A percentile compares a stretch with the other conserved stretches of the same genome.
Conservation (phyloP, 2,888 invertebrate species). For the Tipula vernalis region DNA sequence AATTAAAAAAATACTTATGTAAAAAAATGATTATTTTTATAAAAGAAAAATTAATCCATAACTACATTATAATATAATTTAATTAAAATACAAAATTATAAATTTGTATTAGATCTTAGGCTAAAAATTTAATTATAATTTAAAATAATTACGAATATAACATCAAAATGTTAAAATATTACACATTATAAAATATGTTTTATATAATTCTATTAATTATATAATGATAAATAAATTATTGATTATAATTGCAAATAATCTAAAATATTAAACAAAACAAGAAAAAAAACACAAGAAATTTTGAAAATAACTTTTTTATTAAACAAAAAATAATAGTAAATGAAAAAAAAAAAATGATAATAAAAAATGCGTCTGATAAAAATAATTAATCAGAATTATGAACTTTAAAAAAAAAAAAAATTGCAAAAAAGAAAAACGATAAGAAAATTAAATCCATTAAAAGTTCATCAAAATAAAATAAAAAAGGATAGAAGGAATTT, state of each 20-base stretch:
- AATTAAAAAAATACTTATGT: not conserved
- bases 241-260: not conserved
- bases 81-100: not conserved
- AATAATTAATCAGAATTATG: not conserved
- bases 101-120: not conserved
- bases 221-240: not conserved
- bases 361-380: not conserved
- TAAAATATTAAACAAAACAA: not conserved
- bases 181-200: constrained; percentile 4
- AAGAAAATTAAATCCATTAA: not conserved
- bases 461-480: not conserved
- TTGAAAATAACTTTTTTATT: not conserved
- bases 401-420: not conserved
- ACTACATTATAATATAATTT: not conserved
- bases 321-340: not conserved
- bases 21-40: not conserved
- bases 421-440: not conserved
- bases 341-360: not conserved
- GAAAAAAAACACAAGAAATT: not conserved
- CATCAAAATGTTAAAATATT: not conserved
- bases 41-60: not conserved
- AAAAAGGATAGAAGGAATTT: not conserved
- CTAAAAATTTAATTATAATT: not conserved
- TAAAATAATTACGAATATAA: not conserved
- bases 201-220: not conserved